Percentiles rank a stretch among this genome's conserved stretches.
Evolutionary conservation across 2,113 vertebrate genomes (phyloP).

Genomic region (Origma solitaria): DNA sequence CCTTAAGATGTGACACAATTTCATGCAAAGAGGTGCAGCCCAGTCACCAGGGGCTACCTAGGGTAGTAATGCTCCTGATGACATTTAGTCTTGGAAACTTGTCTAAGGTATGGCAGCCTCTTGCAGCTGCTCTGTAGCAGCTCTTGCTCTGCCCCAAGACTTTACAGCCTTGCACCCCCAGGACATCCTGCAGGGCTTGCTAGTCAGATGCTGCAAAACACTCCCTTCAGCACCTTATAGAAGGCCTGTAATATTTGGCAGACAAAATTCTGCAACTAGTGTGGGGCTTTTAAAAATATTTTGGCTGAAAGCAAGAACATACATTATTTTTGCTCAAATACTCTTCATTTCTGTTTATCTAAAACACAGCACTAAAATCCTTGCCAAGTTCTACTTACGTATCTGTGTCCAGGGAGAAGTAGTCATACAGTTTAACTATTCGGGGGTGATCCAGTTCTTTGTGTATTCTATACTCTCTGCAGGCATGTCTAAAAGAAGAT

Average conservation of each 20-base stretch:
- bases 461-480: conserved; percentile 99
- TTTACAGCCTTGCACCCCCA: not conserved
- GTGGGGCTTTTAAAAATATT: not conserved
- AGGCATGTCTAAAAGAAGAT: conserved; percentile 85
- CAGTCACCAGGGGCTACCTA: not conserved
- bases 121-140: not conserved
- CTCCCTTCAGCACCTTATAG: not conserved
- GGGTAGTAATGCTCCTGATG: not conserved
- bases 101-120: not conserved
- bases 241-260: not conserved
- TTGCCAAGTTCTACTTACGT: conserved; percentile 81
- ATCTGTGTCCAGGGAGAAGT: conserved; percentile 99
- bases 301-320: not conserved
- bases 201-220: not conserved
- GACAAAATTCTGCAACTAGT: not conserved
- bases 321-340: not conserved
- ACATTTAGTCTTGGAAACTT: not conserved
- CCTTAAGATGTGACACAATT: not conserved
- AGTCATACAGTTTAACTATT: conserved; percentile 99
- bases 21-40: not conserved
- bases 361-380: not conserved
- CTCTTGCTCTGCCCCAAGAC: not conserved
- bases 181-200: not conserved
- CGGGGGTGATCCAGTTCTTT: conserved; percentile 98
- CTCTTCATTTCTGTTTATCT: not conserved